phyloP scores from a whole-genome alignment of 2,888 invertebrate genomes.

The Lithophane leautieri region DNA sequence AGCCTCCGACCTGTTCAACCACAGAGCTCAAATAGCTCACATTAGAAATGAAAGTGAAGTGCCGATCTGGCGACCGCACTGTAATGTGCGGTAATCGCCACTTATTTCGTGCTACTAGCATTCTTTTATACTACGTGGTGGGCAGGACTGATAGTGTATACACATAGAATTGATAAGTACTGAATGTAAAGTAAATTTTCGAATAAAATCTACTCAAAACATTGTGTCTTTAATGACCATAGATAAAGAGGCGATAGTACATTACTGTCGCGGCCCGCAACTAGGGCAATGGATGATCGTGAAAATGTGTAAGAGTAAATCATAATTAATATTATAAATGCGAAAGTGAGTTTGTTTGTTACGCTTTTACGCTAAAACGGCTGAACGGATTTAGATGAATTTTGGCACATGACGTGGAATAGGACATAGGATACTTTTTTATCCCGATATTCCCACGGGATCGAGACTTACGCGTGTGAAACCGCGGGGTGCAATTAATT shows the following conservation, averaged over 20 bases:
- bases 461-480: too few relatives aligned
- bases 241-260: neutral
- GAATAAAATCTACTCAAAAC: neutral
- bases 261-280: too few relatives aligned
- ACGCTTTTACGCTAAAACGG: too few relatives aligned
- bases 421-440: too few relatives aligned
- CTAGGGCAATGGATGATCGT: too few relatives aligned
- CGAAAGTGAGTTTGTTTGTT: too few relatives aligned
- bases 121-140: conserved; percentile 5
- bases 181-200: neutral
- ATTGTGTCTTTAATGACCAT: neutral
- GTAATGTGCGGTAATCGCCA: conserved; percentile 73
- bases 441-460: too few relatives aligned
- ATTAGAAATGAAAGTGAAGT: conserved; percentile 65
- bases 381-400: too few relatives aligned
- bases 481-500: too few relatives aligned
- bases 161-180: neutral
- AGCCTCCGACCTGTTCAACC: conserved; percentile 45
- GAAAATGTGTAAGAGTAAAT: too few relatives aligned
- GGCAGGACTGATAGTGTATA: neutral
- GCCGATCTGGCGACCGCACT: conserved; percentile 67
- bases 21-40: conserved; percentile 66
- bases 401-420: too few relatives aligned
- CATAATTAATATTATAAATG: too few relatives aligned
- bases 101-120: conserved; percentile 40